phyloP scores from a whole-genome alignment of 2,113 vertebrate species.

The Brachypteracias leptosomus region DNA sequence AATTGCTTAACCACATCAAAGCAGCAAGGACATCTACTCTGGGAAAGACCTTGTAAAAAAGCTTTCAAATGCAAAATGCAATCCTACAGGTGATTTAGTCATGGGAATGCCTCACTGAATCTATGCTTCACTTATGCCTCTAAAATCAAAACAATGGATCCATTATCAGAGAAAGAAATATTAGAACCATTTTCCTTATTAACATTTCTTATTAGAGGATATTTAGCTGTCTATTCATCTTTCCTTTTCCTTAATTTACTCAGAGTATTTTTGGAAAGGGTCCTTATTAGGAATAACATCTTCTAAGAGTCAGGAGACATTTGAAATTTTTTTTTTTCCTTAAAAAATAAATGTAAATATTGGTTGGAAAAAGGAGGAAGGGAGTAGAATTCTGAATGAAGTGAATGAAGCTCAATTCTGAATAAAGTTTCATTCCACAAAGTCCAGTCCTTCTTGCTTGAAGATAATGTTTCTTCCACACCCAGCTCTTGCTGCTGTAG shows the following conservation, averaged over 20 bases:
- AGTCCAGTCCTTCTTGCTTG: not conserved
- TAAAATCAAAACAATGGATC: slow-evolving; percentile 81
- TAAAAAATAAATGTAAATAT: not conserved
- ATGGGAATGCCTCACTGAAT: slow-evolving; percentile 65
- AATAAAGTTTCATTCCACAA: not conserved
- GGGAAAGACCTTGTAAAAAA: slow-evolving; percentile 68
- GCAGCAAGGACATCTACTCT: slow-evolving; percentile 33
- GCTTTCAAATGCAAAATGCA: slow-evolving; percentile 78
- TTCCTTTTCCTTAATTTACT: slow-evolving; percentile 43
- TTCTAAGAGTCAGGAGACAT: not conserved
- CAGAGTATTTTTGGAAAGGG: slow-evolving; percentile 36
- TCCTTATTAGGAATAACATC: not conserved
- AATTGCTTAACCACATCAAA: slow-evolving; percentile 77
- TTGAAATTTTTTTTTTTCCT: slow-evolving; percentile 1
- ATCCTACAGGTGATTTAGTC: slow-evolving; percentile 78
- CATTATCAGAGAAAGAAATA: slow-evolving; percentile 80
- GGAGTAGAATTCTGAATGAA: not conserved
- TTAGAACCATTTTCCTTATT: slow-evolving; percentile 77
- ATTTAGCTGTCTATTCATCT: slow-evolving; percentile 64
- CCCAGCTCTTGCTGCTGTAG: not conserved
- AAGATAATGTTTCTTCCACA: not conserved
- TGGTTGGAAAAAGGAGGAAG: not conserved
- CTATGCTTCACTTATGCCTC: slow-evolving; percentile 74
- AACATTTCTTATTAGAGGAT: slow-evolving; percentile 74
- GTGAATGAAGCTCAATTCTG: not conserved